These are phyloP conservation scores for Corynorhinus townsendii DNA, from an alignment of 2,113 vertebrate species.

Conservation along the genomic window DNA sequence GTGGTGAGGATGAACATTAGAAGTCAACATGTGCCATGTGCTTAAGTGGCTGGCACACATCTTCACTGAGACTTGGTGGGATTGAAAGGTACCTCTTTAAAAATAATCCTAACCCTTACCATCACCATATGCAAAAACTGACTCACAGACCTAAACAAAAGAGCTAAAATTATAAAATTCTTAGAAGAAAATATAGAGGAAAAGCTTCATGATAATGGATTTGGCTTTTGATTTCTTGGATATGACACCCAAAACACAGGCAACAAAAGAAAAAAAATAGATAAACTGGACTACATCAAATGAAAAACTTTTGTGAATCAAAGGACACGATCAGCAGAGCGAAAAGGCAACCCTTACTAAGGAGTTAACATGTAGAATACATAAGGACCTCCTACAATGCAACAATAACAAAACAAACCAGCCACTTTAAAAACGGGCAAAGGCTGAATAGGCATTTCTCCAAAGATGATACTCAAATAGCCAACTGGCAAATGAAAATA, in stretches of 20 bases:
- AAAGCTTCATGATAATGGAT: not conserved
- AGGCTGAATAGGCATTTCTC: not conserved
- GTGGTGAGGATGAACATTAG: not conserved
- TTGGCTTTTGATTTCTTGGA: not conserved
- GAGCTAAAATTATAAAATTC: not conserved
- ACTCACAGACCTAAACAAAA: not conserved
- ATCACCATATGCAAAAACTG: not conserved
- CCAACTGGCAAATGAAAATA: not conserved
- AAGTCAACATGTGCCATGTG: not conserved
- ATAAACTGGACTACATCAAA: not conserved
- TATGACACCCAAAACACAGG: not conserved
- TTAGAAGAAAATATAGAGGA: not conserved
- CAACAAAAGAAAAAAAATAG: not conserved
- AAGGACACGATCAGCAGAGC: not conserved
- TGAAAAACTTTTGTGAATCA: not conserved
- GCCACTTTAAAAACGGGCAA: not conserved
- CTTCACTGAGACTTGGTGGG: not conserved
- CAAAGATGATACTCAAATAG: not conserved
- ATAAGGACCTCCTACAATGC: not conserved
- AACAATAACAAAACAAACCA: not conserved
- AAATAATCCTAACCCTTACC: not conserved
- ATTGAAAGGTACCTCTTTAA: not conserved
- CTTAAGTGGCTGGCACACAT: not conserved
- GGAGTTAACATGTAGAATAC: not conserved
- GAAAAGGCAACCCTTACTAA: not conserved